Base-by-base conservation (phyloP, 2,113 vertebrate species). In the Trinectes maculatus region DNA sequence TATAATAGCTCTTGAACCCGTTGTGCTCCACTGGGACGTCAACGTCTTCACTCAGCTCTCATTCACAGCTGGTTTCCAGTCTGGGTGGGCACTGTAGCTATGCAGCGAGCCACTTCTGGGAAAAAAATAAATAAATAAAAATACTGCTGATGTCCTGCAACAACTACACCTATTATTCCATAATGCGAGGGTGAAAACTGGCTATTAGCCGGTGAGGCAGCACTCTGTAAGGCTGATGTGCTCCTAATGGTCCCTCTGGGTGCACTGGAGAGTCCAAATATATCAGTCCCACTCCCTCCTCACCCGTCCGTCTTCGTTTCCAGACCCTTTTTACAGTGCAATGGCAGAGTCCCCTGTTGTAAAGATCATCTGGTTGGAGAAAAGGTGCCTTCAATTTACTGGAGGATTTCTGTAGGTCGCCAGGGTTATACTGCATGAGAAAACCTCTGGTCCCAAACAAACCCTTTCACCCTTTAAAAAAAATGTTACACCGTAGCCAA, bases 231-330 rank as follows among this genome's bases (percentile, higher is more conserved):
- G 26, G 69, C 74, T 66, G 71, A 79, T 74, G 46, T 63, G 56
- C 63, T 60, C 13, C 60, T 79, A 81, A 85, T 86, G 79, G 77
- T 69, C 65, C 79, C 69, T 62, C 10, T 48, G 84, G 74, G 79
- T 63, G 54, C 59, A 65, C 29, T 63, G 58, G 59, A 79, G 64
- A 69, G 65, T 79, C 77, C 64, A 71, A 10, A 26, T 43, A 52
- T 29, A 73, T 80, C 72, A 75, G 58, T 56, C 34, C n/a, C 1
- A 33, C 54, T 66, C 73, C 66, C 19, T 44, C 37, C 71, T 78
- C 21, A 25, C 36, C 57, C 11, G 48, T 60, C 74, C 58, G 37
- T 48, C 62, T 75, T 72, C 1, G 0, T 79, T 75, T 77, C 54
- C 55, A 66, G 53, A 28, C n/a, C n/a, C 42, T 55, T 63, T 71